Base-by-base conservation (phyloP, 2,113 vertebrate species). In the Bungarus multicinctus region DNA sequence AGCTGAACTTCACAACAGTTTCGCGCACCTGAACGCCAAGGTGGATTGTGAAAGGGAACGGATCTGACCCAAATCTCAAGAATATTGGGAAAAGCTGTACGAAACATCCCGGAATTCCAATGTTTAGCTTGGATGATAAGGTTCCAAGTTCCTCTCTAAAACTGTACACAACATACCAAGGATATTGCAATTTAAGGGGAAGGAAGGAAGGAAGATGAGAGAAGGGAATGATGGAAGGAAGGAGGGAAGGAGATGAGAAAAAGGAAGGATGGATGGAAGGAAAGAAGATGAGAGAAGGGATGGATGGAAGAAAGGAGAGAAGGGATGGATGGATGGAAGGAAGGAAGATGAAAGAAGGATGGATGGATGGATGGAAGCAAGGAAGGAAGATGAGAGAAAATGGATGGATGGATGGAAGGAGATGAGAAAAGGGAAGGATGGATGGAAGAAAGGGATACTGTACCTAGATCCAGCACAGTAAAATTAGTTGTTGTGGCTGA, bases 1-100 rank as follows among this genome's bases (percentile, higher is more conserved):
- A 4, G 9, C 53, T 0, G 97, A 97, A 91, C 34, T 98, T 3
- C 92, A 96, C 91, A 97, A 74, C 91, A 97, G 69, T 3, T 85
- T 96, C 5, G 93, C 90, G 25, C 90, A 89, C 0, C 3, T 5
- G 92, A 94, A 92, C 25, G n/a, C 12, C 3, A 2, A n/a, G 0
- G 2, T 30, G 20, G 25, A 88, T 0, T 25, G 4, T 0, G 3
- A 93, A 87, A 8, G 57, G 25, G 8, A 64, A 1, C 3, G 50
- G 55, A 53, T 3, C 1, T 12, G 93, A 45, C 10, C 25, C 34
- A 0, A 0, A 52, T 0, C 39, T 85, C 74, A 16, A 16, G 0
- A 22, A 92, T 22, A 3, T 27, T 4, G 0, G 81, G 0, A 54
- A 90, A 92, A 39, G 69, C 69, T 6, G 0, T 39, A 9, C 0